phyloP scores from a whole-genome alignment of 2,113 vertebrate genomes.

The Notarius quadriscutis region DNA sequence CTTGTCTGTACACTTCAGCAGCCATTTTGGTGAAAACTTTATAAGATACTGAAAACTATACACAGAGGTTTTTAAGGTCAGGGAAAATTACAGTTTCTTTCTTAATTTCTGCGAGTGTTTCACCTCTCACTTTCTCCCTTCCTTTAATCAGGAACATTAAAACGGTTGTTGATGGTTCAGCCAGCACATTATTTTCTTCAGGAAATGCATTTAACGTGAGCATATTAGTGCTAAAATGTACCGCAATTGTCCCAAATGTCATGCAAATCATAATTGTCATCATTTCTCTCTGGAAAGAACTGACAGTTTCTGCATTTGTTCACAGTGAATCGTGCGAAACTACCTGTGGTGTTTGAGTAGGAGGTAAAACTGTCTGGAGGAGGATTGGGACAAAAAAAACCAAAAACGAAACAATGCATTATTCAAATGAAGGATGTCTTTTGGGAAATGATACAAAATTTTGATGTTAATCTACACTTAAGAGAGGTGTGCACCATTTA shows the following conservation, averaged over 20 bases:
- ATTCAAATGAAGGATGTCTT: slow-evolving; percentile 12
- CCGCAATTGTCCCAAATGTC: not conserved
- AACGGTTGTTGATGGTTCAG: not conserved
- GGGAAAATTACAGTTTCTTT: not conserved
- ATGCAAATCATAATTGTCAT: not conserved
- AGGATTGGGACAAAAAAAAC: not conserved
- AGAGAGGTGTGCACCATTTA: not conserved
- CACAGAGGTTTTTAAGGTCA: not conserved
- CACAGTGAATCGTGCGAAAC: not conserved
- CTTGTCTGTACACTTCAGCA: not conserved
- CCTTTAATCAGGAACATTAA: not conserved
- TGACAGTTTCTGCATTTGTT: not conserved
- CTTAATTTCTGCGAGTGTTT: not conserved
- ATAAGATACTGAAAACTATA: not conserved
- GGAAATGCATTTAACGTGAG: not conserved
- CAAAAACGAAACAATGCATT: not conserved
- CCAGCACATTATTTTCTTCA: not conserved
- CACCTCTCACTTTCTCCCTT: not conserved
- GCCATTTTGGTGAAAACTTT: not conserved
- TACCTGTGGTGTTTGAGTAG: not conserved
- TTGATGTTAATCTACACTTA: not conserved
- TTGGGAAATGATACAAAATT: not conserved
- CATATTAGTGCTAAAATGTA: not conserved
- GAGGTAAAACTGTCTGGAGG: slow-evolving; percentile 1
- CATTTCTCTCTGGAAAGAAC: not conserved